Conservation (phyloP, 2,888 invertebrate species). For the Adineta ricciae region DNA sequence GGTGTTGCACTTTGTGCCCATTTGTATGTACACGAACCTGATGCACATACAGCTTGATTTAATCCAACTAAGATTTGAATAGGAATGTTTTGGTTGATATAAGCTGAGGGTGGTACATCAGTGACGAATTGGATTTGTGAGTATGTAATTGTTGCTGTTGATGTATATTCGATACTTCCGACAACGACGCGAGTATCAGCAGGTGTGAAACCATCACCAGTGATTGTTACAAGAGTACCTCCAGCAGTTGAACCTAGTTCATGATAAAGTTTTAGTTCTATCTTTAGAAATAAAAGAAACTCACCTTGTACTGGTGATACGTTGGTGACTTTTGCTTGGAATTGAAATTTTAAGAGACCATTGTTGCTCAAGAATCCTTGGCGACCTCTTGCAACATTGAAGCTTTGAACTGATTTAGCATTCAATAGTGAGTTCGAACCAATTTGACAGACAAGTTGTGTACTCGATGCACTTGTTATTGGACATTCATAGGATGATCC, state of each 20-base stretch:
- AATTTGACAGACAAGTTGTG: slow-evolving; percentile 17
- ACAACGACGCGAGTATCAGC: not conserved
- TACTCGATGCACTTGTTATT: not conserved
- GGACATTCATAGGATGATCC: not conserved
- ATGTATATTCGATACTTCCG: not conserved
- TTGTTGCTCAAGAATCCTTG: not conserved
- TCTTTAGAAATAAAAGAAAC: not conserved
- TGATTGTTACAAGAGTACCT: not conserved
- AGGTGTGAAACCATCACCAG: not conserved
- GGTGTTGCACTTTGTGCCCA: not conserved
- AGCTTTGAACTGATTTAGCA: not conserved
- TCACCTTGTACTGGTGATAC: not conserved
- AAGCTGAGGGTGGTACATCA: not conserved
- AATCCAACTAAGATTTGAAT: not conserved
- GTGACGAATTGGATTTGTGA: not conserved
- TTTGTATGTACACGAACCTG: not conserved
- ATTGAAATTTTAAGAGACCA: not conserved
- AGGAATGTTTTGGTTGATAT: not conserved
- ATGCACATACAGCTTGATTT: not conserved
- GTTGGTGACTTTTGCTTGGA: not conserved
- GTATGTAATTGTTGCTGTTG: not conserved
- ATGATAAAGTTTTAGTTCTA: not conserved
- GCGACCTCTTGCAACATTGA: not conserved
- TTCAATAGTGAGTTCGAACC: not conserved
- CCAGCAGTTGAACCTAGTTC: not conserved